These are phyloP conservation scores for Antheraea yamamai DNA, from an alignment of 2,888 invertebrate genomes.

Conservation along the genomic window DNA sequence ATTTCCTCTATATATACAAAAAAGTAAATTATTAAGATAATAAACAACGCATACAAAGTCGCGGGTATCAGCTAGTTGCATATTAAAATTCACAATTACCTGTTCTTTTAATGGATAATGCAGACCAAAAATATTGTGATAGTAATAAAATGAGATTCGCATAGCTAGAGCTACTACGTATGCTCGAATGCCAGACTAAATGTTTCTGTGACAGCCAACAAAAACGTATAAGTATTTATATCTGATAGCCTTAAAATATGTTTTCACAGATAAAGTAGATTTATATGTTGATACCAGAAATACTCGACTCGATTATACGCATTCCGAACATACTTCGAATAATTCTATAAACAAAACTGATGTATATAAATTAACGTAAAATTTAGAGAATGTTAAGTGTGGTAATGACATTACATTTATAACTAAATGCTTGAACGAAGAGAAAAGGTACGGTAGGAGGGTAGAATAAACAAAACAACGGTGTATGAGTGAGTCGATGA, in stretches of 20 bases:
- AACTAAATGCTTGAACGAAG: slow-evolving; percentile 40
- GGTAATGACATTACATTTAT: slow-evolving; percentile 52
- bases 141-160: slow-evolving; percentile 54
- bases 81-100: slow-evolving; percentile 3
- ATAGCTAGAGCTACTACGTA: slow-evolving; percentile 33
- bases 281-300: slow-evolving; percentile 44
- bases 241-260: slow-evolving; percentile 35
- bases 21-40: too few species aligned
- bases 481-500: slow-evolving; percentile 55
- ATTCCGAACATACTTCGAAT: slow-evolving; percentile 53
- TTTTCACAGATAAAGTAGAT: slow-evolving; percentile 41
- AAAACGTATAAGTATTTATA: slow-evolving; percentile 44
- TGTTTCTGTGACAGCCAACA: slow-evolving; percentile 47
- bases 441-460: slow-evolving; percentile 49
- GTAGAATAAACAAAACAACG: slow-evolving; percentile 57
- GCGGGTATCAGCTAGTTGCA: neutral
- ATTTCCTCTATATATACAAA: too few species aligned
- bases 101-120: slow-evolving; percentile 40
- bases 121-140: slow-evolving; percentile 49
- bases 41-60: too few species aligned
- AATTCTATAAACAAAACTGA: slow-evolving; percentile 54
- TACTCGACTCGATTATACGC: slow-evolving; percentile 46
- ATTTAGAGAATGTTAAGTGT: slow-evolving; percentile 58
- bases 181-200: slow-evolving; percentile 49
- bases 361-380: slow-evolving; percentile 59